Conservation (phyloP, 2,888 invertebrate genomes). For the Dicyrtoma fusca region DNA sequence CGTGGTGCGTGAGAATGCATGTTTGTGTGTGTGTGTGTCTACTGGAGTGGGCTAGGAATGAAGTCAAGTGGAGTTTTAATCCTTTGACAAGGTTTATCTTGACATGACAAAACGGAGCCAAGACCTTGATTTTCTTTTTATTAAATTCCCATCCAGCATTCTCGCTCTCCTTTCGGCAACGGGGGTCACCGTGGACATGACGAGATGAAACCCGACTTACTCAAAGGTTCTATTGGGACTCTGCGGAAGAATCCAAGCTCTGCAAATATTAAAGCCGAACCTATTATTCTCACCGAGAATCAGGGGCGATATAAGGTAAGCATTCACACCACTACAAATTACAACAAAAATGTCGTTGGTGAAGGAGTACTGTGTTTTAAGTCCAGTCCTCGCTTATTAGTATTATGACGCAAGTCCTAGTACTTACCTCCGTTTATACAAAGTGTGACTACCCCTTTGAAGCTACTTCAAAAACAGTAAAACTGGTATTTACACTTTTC, state of each 20-base stretch:
- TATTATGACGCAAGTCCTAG: no score
- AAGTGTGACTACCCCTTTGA: no score
- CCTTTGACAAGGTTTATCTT: background rate
- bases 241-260: conserved; percentile 63
- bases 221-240: conserved; percentile 75
- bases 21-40: no score
- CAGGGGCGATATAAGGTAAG: conserved; percentile 81
- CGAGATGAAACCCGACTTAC: conserved; percentile 79
- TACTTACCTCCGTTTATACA: no score
- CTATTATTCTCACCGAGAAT: conserved; percentile 67
- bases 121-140: conserved; percentile 18
- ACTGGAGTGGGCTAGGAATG: no score
- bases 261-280: conserved; percentile 60
- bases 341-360: no score
- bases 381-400: no score
- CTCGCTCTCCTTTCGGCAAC: conserved; percentile 30
- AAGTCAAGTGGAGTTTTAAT: conserved; percentile 11
- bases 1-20: no score
- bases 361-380: no score
- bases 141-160: conserved; percentile 26
- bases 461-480: no score
- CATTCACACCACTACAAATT: no score
- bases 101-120: background rate
- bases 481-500: no score
- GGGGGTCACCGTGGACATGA: conserved; percentile 39